Conservation (phyloP, 2,113 vertebrate genomes). For the Aegotheles bennettii region DNA sequence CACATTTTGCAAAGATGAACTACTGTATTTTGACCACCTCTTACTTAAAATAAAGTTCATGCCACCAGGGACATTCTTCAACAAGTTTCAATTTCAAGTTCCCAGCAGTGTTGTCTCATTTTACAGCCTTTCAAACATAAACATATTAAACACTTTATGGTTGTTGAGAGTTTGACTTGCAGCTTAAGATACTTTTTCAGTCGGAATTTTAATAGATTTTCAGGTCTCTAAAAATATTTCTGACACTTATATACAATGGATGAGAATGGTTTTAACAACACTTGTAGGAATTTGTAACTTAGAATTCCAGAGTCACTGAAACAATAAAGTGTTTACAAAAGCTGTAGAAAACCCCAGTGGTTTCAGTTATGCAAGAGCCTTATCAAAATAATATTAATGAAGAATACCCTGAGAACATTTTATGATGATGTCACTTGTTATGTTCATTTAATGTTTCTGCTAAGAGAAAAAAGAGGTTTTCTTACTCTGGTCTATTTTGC, state of each 20-base stretch:
- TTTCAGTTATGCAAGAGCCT: neutral
- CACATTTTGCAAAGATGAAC: neutral
- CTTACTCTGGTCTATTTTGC: neutral
- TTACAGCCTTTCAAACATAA: slow-evolving; percentile 29
- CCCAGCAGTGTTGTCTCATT: neutral
- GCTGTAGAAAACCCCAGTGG: neutral
- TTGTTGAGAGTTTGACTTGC: slow-evolving; percentile 1
- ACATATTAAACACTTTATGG: slow-evolving; percentile 9
- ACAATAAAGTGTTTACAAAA: neutral
- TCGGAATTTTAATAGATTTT: slow-evolving; percentile 31
- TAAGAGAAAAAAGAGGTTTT: neutral
- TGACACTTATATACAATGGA: neutral
- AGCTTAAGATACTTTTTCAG: slow-evolving; percentile 30
- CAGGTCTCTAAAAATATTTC: slow-evolving; percentile 23
- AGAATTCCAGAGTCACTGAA: neutral
- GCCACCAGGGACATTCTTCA: neutral
- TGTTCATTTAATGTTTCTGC: neutral
- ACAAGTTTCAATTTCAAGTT: slow-evolving; percentile 1
- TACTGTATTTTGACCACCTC: neutral
- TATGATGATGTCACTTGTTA: neutral
- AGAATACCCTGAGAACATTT: neutral
- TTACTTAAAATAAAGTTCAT: slow-evolving; percentile 6
- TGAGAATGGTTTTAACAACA: neutral
- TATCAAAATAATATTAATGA: neutral
- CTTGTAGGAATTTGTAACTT: slow-evolving; percentile 4